Evolutionary conservation across 2,888 invertebrate genomes (phyloP).

Genomic region (Saturnia japonica): DNA sequence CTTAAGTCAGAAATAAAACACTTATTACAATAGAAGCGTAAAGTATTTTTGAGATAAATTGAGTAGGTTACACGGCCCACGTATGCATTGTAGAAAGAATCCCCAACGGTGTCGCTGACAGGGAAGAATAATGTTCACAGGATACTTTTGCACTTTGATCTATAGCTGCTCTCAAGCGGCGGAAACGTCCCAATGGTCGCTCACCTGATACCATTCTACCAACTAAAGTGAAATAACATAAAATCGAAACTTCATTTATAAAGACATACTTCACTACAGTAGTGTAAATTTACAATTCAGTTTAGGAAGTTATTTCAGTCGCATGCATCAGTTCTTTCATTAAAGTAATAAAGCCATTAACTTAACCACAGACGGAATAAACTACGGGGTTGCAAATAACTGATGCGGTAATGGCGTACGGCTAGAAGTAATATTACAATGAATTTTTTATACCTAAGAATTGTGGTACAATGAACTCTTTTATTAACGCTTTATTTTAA

Average conservation of each 20-base stretch:
- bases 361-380: constrained; percentile 50
- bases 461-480: background rate
- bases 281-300: constrained; percentile 21
- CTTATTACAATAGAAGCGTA: background rate
- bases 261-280: background rate
- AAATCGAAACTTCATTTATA: background rate
- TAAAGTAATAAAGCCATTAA: constrained; percentile 69
- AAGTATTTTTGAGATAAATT: constrained; percentile 31
- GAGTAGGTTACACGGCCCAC: constrained; percentile 31
- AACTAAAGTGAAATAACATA: constrained; percentile 20
- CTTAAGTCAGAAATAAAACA: background rate
- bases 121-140: constrained; percentile 55
- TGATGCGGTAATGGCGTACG: constrained; percentile 50
- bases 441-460: constrained; percentile 49
- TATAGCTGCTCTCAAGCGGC: constrained; percentile 44
- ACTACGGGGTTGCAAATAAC: constrained; percentile 49
- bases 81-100: constrained; percentile 34
- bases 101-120: constrained; percentile 52
- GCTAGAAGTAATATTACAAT: constrained; percentile 46
- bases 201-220: constrained; percentile 18
- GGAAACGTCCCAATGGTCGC: constrained; percentile 20
- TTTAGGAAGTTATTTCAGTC: constrained; percentile 48
- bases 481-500: background rate
- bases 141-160: constrained; percentile 70
- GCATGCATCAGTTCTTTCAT: constrained; percentile 50